Evolutionary conservation across 2,888 invertebrate species (phyloP).

Genomic region (Didymodactylos carnosus): DNA sequence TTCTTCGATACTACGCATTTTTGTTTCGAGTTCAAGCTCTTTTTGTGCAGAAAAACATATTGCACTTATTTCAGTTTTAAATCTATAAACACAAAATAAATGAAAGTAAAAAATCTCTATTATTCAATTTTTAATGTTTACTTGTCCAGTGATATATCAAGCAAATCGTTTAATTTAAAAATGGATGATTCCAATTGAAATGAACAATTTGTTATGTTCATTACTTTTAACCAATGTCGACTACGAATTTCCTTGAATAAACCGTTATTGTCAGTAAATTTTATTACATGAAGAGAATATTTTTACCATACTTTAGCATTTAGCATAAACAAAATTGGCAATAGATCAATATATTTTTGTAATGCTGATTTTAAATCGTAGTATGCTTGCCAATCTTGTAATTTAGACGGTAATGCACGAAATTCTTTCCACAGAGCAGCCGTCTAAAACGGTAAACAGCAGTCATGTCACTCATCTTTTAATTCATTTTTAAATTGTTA

Average conservation of each 20-base stretch:
- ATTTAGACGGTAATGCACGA: slow-evolving; percentile 32
- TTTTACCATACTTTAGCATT: slow-evolving; percentile 28
- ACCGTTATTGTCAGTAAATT: slow-evolving; percentile 23
- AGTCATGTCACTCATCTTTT: not conserved
- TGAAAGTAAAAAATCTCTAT: no score
- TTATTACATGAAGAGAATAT: not conserved
- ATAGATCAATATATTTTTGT: slow-evolving; percentile 30
- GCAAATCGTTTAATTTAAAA: slow-evolving; percentile 28
- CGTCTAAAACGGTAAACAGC: slow-evolving; percentile 25
- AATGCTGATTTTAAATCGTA: slow-evolving; percentile 29
- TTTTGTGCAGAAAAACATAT: slow-evolving; percentile 30
- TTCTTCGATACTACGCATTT: slow-evolving; percentile 32
- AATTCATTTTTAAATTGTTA: not conserved
- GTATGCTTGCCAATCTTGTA: slow-evolving; percentile 34
- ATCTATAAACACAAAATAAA: no score
- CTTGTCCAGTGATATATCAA: slow-evolving; percentile 33
- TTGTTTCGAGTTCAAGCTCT: slow-evolving; percentile 32
- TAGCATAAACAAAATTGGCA: slow-evolving; percentile 30
- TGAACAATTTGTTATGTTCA: slow-evolving; percentile 31
- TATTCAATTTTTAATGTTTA: no score
- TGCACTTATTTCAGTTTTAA: slow-evolving; percentile 26
- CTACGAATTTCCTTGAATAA: slow-evolving; percentile 35
- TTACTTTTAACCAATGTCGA: slow-evolving; percentile 34
- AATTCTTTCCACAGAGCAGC: slow-evolving; percentile 34
- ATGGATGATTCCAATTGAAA: slow-evolving; percentile 34